Percentiles rank a stretch among this genome's conserved stretches.
These are phyloP conservation scores for Xerus inauris DNA, from an alignment of 2,113 vertebrate genomes.

Conservation along the genomic window DNA sequence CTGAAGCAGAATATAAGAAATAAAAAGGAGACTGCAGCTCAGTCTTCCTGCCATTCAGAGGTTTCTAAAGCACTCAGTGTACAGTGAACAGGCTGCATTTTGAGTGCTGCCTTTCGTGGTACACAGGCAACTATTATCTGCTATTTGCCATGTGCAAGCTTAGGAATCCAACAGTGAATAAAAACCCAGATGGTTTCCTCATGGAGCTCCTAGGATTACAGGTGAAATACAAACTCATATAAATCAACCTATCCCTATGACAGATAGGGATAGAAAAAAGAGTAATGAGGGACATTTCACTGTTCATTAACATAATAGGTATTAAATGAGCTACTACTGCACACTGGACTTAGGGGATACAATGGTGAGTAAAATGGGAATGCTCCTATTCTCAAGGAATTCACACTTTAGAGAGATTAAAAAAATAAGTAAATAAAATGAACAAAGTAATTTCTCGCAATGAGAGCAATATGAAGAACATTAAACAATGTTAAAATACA, in stretches of 20 bases:
- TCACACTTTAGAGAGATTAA: not conserved
- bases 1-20: constrained; percentile 64
- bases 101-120: not conserved
- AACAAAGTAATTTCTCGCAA: not conserved
- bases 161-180: not conserved
- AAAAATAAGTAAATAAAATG: constrained; percentile 1
- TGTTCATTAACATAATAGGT: not conserved
- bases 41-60: not conserved
- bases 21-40: constrained; percentile 57
- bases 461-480: not conserved
- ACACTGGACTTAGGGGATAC: not conserved
- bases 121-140: not conserved
- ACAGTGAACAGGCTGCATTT: not conserved
- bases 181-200: not conserved
- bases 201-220: not conserved
- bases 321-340: not conserved
- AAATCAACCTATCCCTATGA: not conserved
- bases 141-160: not conserved
- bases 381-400: not conserved
- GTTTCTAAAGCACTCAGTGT: not conserved
- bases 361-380: not conserved
- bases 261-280: not conserved
- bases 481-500: not conserved
- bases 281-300: not conserved
- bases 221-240: constrained; percentile 17